A percentile compares a stretch with the other conserved stretches of the same genome.
These are phyloP conservation scores for Mus musculus DNA, from an alignment of 2,113 vertebrate genomes.

Conservation along the genomic window DNA sequence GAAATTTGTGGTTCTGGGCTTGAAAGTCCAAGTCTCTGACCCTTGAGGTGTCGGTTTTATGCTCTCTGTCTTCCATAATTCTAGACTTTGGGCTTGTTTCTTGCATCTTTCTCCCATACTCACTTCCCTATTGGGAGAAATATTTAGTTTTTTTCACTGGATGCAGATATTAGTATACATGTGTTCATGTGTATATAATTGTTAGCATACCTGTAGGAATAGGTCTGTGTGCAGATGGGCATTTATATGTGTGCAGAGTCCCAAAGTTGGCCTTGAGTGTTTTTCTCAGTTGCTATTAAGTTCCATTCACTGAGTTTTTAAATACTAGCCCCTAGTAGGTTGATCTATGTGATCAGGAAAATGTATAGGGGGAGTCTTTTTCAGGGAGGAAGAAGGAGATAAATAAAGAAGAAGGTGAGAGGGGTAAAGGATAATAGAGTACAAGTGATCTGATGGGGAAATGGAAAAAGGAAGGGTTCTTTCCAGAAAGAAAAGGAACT, in stretches of 20 bases:
- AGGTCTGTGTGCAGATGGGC: not conserved
- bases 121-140: fast-evolving
- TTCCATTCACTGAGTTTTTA: not conserved
- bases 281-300: not conserved
- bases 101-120: not conserved
- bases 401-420: too few species aligned
- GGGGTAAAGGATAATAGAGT: too few species aligned
- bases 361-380: too few species aligned
- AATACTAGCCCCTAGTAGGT: too few species aligned
- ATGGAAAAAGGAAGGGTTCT: too few species aligned
- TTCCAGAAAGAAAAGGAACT: too few species aligned
- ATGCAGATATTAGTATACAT: not conserved
- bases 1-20: not conserved
- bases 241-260: not conserved
- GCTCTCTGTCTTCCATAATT: not conserved
- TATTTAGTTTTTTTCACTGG: not conserved
- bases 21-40: not conserved
- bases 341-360: too few species aligned
- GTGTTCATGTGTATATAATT: not conserved
- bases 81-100: not conserved
- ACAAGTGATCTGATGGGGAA: too few species aligned
- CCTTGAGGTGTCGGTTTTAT: not conserved
- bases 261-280: not conserved
- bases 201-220: too few species aligned
- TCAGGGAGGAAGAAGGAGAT: too few species aligned